Percentiles rank a stretch among this genome's conserved stretches.
phyloP scores from a whole-genome alignment of 2,888 invertebrate genomes.

The Noctua janthe region DNA sequence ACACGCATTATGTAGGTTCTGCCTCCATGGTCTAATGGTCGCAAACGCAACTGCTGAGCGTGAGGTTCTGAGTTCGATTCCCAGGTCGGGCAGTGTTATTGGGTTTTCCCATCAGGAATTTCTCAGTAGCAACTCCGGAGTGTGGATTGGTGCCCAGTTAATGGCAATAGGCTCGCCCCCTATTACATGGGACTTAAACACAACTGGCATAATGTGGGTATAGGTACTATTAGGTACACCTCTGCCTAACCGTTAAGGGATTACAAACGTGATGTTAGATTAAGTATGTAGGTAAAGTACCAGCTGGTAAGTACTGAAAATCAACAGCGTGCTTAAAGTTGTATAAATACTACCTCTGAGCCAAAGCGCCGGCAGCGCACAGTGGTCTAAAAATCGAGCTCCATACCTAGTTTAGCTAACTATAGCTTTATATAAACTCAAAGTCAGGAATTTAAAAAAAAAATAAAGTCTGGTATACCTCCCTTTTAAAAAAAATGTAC shows the following conservation, averaged over 20 bases:
- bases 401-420: too few species aligned
- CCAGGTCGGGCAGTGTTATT: neutral
- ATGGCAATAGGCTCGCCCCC: neutral
- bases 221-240: too few species aligned
- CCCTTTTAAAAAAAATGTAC: too few species aligned
- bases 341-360: conserved; percentile 31
- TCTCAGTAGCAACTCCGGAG: neutral
- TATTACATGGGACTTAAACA: neutral
- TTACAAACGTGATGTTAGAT: neutral
- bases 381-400: too few species aligned
- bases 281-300: neutral
- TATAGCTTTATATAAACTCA: too few species aligned
- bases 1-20: neutral
- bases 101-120: neutral
- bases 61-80: neutral
- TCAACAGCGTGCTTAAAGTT: conserved; percentile 40
- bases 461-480: too few species aligned
- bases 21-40: neutral
- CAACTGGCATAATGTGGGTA: neutral
- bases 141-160: neutral
- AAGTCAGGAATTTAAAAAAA: too few species aligned
- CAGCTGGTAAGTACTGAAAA: conserved; percentile 35
- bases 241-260: neutral
- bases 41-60: neutral
- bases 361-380: conserved; percentile 13